Percentiles rank a stretch among this genome's conserved stretches.
Conservation (phyloP, 2,797 vertebrate species). For the Chloroceryle amazona region DNA sequence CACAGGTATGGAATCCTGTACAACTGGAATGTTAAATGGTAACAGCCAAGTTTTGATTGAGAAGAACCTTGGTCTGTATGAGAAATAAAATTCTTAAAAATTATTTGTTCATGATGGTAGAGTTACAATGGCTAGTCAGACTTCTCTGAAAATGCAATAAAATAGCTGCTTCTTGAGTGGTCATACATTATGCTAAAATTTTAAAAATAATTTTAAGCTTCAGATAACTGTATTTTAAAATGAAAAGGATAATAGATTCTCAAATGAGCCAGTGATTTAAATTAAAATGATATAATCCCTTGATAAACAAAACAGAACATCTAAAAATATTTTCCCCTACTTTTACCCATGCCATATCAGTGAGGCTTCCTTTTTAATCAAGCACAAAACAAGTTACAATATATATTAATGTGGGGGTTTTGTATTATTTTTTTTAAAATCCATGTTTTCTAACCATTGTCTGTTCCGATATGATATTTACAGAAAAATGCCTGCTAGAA, state of each 20-base stretch:
- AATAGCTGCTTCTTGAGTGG: neutral
- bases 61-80: neutral
- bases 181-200: neutral
- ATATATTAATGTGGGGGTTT: neutral
- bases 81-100: neutral
- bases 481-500: slow-evolving; percentile 84
- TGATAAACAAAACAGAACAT: neutral
- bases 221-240: neutral
- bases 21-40: neutral
- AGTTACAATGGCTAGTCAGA: neutral
- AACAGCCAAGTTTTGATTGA: neutral
- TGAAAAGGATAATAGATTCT: neutral
- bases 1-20: neutral
- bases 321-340: neutral
- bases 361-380: neutral
- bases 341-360: neutral
- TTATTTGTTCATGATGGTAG: neutral
- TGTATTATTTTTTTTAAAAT: neutral
- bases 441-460: neutral
- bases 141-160: neutral
- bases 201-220: neutral
- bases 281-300: neutral
- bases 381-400: neutral
- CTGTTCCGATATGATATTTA: neutral
- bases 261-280: neutral